Base-by-base conservation (phyloP, 2,888 invertebrate genomes). In the Sesia bembeciformis region DNA sequence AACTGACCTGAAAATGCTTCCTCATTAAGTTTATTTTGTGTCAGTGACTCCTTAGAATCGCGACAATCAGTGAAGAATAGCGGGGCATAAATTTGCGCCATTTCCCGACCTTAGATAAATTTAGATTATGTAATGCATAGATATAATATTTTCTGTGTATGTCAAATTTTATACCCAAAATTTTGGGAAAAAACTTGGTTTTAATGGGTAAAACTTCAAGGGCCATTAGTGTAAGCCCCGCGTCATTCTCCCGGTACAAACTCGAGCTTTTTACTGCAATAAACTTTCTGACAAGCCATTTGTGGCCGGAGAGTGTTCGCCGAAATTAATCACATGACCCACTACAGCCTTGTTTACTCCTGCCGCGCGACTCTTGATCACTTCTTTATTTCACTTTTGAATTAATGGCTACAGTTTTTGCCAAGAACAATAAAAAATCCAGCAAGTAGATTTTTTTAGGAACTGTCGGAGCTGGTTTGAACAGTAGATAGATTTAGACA, bases 271-370 rank as follows among this genome's bases (percentile, higher is more conserved):
- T 86, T 85, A 82, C 81, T 78, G 84, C 83, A 81, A 83, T 84
- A 84, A 86, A 85, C 78, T 85, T 84, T 81, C 76, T 84, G 84
- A 83, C 81, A 81, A 78, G 76, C 82, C 80, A 80, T 85, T 85
- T 84, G 81, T 79, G 81, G 74, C 71, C 74, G 75, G 74, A 74
- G 77, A 84, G 80, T 82, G 80, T 83, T 79, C 77, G 72, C 72
- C 75, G 65, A 76, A 80, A 85, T 84, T 82, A 84, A 84, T 85
- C 81, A 82, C 76, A 75, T 77, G 74, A 74, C 73, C 77, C 74
- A 70, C 70, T 75, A 75, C 72, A 74, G 69, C 70, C 73, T 71
- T 76, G 75, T 74, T 77, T 76, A 72, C 65, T 68, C 62, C 66
- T 66, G 67, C 62, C 59, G 57, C 60, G 59, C 58, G 68, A 67